Evolutionary conservation across 2,797 vertebrate species (phyloP).

Genomic region (Chaenodraco wilsoni): DNA sequence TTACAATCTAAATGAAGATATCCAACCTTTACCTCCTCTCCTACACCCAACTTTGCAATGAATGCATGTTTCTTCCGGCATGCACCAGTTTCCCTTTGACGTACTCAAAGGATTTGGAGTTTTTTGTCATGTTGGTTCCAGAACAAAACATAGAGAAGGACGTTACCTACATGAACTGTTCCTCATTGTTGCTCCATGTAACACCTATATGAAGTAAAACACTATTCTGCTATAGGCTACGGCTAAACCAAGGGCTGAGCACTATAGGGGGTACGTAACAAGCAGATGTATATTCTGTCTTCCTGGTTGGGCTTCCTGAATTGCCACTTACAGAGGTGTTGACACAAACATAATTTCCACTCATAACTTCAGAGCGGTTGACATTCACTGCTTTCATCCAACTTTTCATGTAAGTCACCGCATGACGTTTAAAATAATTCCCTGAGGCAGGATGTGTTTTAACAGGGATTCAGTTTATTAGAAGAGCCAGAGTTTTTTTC

Average conservation of each 20-base stretch:
- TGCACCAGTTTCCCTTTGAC: not conserved
- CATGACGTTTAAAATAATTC: constrained; percentile 39
- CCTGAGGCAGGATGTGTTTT: constrained; percentile 33
- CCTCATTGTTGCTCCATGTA: not conserved
- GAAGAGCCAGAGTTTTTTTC: constrained; percentile 52
- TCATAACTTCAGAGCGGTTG: constrained; percentile 53
- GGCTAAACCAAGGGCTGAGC: constrained; percentile 15
- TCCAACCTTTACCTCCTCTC: not conserved
- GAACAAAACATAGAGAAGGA: constrained; percentile 5
- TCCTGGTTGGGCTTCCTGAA: constrained; percentile 28
- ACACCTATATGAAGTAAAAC: constrained; percentile 19
- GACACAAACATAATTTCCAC: constrained; percentile 42
- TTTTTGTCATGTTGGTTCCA: constrained; percentile 4
- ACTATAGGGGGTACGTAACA: constrained; percentile 10
- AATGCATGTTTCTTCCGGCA: constrained; percentile 1
- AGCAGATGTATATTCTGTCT: constrained; percentile 25
- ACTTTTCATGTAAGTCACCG: constrained; percentile 52
- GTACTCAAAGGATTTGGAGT: constrained; percentile 4
- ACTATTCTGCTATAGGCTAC: not conserved
- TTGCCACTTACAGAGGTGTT: constrained; percentile 33
- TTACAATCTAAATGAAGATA: no score
- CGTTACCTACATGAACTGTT: not conserved
- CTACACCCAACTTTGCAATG: not conserved
- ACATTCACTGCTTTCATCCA: constrained; percentile 57
- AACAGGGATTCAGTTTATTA: constrained; percentile 55